phyloP scores from a whole-genome alignment of 2,797 vertebrate genomes.

The Rachycentron canadum region DNA sequence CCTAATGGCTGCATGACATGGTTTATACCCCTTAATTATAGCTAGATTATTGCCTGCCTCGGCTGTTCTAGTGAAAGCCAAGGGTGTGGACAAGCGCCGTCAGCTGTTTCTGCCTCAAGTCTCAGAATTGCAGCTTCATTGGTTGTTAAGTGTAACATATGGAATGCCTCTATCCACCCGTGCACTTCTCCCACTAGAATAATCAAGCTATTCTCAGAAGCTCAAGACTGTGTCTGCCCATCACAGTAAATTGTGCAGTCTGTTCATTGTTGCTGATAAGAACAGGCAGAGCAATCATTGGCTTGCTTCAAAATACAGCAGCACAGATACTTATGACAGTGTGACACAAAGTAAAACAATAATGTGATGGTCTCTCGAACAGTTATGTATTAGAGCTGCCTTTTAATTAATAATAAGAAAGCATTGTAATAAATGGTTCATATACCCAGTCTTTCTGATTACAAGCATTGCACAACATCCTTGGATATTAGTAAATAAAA shows the following conservation, averaged over 20 bases:
- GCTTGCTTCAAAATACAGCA: slow-evolving; percentile 11
- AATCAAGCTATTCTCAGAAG: slow-evolving; percentile 74
- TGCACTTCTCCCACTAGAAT: slow-evolving; percentile 63
- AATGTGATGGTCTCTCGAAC: slow-evolving; percentile 12
- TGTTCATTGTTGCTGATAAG: slow-evolving; percentile 32
- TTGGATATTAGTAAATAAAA: slow-evolving; percentile 35
- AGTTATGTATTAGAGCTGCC: background rate
- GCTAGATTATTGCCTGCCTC: slow-evolving; percentile 86
- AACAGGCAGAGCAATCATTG: slow-evolving; percentile 16
- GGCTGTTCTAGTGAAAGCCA: slow-evolving; percentile 81
- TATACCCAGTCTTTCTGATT: slow-evolving; percentile 24
- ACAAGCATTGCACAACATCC: slow-evolving; percentile 28
- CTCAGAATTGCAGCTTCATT: slow-evolving; percentile 78
- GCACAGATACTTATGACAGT: background rate
- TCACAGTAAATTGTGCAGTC: slow-evolving; percentile 45
- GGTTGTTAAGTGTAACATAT: slow-evolving; percentile 85
- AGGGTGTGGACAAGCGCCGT: slow-evolving; percentile 77
- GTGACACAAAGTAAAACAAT: slow-evolving; percentile 19
- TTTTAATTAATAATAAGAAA: slow-evolving; percentile 35
- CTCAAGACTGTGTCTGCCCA: slow-evolving; percentile 45
- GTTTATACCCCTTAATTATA: slow-evolving; percentile 91
- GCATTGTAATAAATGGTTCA: background rate
- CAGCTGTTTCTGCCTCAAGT: slow-evolving; percentile 83
- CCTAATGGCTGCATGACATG: slow-evolving; percentile 82
- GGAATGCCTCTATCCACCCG: slow-evolving; percentile 66